A percentile compares a stretch with the other conserved stretches of the same genome.
Conservation (phyloP, 2,888 invertebrate genomes). For the Timema podura region DNA sequence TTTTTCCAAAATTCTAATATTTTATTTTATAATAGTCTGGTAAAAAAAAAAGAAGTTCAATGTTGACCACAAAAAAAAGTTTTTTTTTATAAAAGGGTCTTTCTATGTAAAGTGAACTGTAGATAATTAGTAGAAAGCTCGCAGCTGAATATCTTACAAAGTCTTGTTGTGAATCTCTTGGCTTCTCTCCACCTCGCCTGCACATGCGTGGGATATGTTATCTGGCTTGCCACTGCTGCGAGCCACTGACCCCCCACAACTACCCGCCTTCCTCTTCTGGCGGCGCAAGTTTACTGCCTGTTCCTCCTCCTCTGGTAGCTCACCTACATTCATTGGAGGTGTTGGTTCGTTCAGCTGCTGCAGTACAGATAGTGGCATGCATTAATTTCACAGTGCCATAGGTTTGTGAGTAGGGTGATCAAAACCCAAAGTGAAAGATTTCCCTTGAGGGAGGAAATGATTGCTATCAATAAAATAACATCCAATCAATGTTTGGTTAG, state of each 20-base stretch:
- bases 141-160: conserved; percentile 18
- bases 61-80: not conserved
- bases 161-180: conserved; percentile 22
- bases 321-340: not conserved
- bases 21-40: not conserved
- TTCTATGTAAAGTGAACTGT: not conserved
- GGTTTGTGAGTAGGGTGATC: too few species aligned
- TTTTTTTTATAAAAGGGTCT: not conserved
- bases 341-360: too few species aligned
- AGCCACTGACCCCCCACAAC: not conserved
- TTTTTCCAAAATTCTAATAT: too few species aligned
- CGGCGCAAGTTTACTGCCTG: conserved; percentile 25
- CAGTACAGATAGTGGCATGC: too few species aligned
- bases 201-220: conserved; percentile 21
- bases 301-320: conserved; percentile 15
- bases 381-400: too few species aligned
- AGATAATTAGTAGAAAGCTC: too few species aligned
- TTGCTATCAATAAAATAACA: too few species aligned
- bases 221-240: conserved; percentile 24
- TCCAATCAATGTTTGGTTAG: too few species aligned
- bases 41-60: not conserved
- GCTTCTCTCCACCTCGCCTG: conserved; percentile 16
- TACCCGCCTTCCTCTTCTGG: conserved; percentile 20
- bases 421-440: too few species aligned
- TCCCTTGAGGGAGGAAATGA: too few species aligned